These are phyloP conservation scores for Agrilus biguttatus DNA, from an alignment of 2,888 invertebrate genomes.

Conservation along the genomic window DNA sequence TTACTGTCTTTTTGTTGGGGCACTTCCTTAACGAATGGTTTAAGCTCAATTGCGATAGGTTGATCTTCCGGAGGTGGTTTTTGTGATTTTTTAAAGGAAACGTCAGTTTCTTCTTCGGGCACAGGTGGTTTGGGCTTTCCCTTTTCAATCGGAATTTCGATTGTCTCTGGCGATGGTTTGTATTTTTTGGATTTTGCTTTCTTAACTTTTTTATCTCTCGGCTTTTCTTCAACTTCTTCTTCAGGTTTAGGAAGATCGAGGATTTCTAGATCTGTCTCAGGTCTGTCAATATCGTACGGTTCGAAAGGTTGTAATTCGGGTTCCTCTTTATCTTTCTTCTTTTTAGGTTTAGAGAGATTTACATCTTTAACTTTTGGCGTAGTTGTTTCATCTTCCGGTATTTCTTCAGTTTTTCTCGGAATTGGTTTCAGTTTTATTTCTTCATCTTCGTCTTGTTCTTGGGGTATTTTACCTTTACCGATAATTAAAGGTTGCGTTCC, in stretches of 20 bases:
- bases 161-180: constrained; percentile 16
- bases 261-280: constrained; percentile 22
- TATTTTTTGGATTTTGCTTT: constrained; percentile 14
- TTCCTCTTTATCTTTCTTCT: constrained; percentile 22
- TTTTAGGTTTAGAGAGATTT: constrained; percentile 8
- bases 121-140: constrained; percentile 20
- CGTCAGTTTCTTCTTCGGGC: constrained; percentile 31
- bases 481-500: constrained; percentile 26
- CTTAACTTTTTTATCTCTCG: constrained; percentile 13
- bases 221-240: constrained; percentile 7
- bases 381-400: constrained; percentile 8
- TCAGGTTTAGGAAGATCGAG: constrained; percentile 15
- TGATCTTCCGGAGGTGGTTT: constrained; percentile 20
- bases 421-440: constrained; percentile 14
- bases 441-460: constrained; percentile 18
- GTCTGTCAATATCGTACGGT: constrained; percentile 26
- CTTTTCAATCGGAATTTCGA: constrained; percentile 20
- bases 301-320: constrained; percentile 24
- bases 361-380: constrained; percentile 7
- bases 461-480: constrained; percentile 32
- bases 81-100: constrained; percentile 25
- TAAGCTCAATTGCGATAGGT: constrained; percentile 23
- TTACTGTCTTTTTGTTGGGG: no score
- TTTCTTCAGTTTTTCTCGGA: constrained; percentile 4
- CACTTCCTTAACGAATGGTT: constrained; percentile 27